Percentiles rank a stretch among this genome's conserved stretches.
These are phyloP conservation scores for Chelon labrosus DNA, from an alignment of 2,797 vertebrate species.

Conservation along the genomic window DNA sequence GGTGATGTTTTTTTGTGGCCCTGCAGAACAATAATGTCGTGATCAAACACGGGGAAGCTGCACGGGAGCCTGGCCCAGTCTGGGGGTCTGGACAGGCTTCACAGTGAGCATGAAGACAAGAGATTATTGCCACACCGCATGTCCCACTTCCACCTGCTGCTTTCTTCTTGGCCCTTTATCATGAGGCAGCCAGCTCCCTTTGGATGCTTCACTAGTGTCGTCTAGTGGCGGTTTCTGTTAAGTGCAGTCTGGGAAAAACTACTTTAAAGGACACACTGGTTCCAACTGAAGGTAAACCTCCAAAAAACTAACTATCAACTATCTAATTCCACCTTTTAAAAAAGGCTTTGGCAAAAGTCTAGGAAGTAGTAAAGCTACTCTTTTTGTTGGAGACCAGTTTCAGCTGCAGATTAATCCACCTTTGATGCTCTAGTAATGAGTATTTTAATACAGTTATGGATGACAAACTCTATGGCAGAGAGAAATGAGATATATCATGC, in stretches of 20 bases:
- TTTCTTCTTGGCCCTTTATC: neutral
- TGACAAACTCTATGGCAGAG: too few species aligned
- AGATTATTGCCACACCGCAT: neutral
- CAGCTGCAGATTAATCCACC: too few species aligned
- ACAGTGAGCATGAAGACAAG: neutral
- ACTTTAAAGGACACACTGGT: too few species aligned
- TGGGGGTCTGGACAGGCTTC: conserved; percentile 9
- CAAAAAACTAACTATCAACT: too few species aligned
- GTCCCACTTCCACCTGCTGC: conserved; percentile 47
- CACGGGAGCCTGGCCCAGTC: neutral
- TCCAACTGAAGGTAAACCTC: too few species aligned
- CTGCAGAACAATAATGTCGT: conserved; percentile 29
- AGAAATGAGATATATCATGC: too few species aligned
- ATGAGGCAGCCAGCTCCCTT: neutral
- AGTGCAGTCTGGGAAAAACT: conserved; percentile 24
- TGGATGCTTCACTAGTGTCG: conserved; percentile 63
- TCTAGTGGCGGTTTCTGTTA: conserved; percentile 73
- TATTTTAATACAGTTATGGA: too few species aligned
- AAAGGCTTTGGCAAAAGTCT: too few species aligned
- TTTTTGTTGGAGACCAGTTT: too few species aligned
- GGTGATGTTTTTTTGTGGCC: conserved; percentile 39
- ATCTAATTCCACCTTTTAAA: too few species aligned
- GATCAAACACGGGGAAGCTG: conserved; percentile 31
- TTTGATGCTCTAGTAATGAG: too few species aligned
- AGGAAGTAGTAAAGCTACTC: too few species aligned